Evolutionary conservation across 2,888 invertebrate genomes (phyloP).

Genomic region (Temnothorax ravouxi): DNA sequence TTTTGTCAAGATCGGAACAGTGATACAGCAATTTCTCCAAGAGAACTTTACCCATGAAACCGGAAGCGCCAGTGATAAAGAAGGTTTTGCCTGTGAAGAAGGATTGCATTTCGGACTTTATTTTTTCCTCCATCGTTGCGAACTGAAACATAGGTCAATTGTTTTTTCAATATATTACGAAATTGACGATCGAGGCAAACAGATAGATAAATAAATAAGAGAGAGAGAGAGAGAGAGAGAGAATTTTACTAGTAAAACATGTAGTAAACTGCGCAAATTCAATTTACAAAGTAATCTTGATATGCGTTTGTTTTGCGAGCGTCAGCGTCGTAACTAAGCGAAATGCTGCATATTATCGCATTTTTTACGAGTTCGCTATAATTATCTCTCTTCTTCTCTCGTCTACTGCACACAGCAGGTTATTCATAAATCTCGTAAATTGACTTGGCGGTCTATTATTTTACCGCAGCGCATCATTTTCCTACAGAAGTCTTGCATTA

Average conservation of each 20-base stretch:
- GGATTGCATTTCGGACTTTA: slow-evolving; percentile 75
- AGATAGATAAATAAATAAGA: background rate
- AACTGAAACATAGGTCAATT: slow-evolving; percentile 55
- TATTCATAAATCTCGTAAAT: slow-evolving; percentile 19
- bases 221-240: slow-evolving; percentile 4
- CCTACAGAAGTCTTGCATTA: background rate
- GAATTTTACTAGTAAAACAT: background rate
- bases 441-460: slow-evolving; percentile 1
- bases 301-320: background rate
- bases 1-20: slow-evolving; percentile 84
- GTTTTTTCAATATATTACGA: background rate
- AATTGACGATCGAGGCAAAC: background rate
- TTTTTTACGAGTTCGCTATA: background rate
- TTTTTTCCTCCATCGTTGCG: slow-evolving; percentile 69
- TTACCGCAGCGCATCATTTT: background rate
- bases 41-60: slow-evolving; percentile 86
- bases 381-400: background rate
- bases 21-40: slow-evolving; percentile 86
- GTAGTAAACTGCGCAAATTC: background rate
- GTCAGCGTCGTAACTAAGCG: background rate
- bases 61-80: slow-evolving; percentile 86
- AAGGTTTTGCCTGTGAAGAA: slow-evolving; percentile 83
- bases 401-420: no score
- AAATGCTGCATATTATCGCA: background rate
- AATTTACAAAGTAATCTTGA: background rate